Base-by-base conservation (phyloP, 1,140 invertebrate genomes). In the Eupeodes corollae region DNA sequence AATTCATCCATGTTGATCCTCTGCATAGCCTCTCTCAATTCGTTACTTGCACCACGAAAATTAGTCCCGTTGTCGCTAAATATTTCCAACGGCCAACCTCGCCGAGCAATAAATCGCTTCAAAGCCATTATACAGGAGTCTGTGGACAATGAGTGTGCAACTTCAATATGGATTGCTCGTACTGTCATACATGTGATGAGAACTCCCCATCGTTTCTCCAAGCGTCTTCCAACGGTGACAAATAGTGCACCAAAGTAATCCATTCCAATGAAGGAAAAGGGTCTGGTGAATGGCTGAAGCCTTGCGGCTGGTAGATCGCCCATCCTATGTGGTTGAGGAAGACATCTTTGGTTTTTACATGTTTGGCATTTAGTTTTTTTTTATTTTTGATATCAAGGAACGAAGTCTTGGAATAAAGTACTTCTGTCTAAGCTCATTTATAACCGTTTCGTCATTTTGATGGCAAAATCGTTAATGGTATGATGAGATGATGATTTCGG, bases 181-280 rank as follows among this genome's bases (percentile, higher is more conserved):
- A 58, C 54, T 0, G 58, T 56, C 1, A 64, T 45, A 42, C 64
- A 70, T 1, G 67, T 69, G 46, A 71, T 69, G 3, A 72, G 14
- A 3, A 56, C 61, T 8, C 58, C 57, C 45, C 63, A 70, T 5
- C 60, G 49, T 47, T 70, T 70, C 31, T 59, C 51, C 3, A 46
- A 47, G 1, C 56, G 38, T 31, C 60, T 37, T 6, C 56, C 58
- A n/a, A 55, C 48, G 6, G 49, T 56, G n/a, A 60, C 44, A 14
- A 30, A 14, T 37, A 48, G n/a, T 6, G 40, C 39, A 14, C 46
- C 46, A 35, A 48, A 48, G 16, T 33, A 42, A 15, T 44, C 48
- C 21, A 49, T 19, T 2, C 48, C 48, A 12, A 34, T 35, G 31
- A 37, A 49, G 11, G 39, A 54, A 34, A 63, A 66, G 0, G 63